phyloP scores from a whole-genome alignment of 2,888 invertebrate genomes.

The Latheticus oryzae region DNA sequence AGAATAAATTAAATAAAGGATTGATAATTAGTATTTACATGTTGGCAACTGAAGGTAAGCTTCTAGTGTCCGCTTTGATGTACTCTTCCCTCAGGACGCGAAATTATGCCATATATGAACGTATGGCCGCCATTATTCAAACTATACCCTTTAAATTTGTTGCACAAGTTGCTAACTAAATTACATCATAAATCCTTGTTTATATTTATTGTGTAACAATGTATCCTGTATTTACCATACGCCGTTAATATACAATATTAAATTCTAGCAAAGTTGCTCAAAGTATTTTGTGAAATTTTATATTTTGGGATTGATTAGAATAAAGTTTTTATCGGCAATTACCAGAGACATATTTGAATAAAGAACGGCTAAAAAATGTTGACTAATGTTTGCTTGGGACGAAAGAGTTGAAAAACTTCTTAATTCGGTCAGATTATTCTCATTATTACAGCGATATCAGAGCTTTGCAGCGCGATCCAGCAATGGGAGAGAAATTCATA shows the following conservation, averaged over 20 bases:
- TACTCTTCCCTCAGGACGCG: constrained; percentile 53
- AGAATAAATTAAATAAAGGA: constrained; percentile 2
- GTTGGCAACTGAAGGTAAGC: constrained; percentile 41
- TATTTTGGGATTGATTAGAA: constrained; percentile 22
- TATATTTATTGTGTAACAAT: constrained; percentile 54
- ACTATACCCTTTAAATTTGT: constrained; percentile 56
- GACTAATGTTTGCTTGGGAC: constrained; percentile 55
- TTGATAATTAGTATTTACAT: constrained; percentile 22
- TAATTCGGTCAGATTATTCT: constrained; percentile 66
- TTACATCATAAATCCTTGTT: constrained; percentile 57
- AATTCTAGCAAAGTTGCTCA: constrained; percentile 3
- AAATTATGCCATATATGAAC: constrained; percentile 55
- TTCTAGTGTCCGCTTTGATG: constrained; percentile 50
- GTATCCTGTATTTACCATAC: constrained; percentile 49
- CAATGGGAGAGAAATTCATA: constrained; percentile 55
- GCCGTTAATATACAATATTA: constrained; percentile 17
- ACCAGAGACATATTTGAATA: constrained; percentile 59
- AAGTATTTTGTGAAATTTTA: background rate
- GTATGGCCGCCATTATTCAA: constrained; percentile 55
- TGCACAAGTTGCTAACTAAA: constrained; percentile 56
- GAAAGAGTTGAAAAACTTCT: constrained; percentile 63
- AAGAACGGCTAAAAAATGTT: constrained; percentile 50
- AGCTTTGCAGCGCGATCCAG: constrained; percentile 56
- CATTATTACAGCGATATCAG: constrained; percentile 65
- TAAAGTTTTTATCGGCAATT: constrained; percentile 58